Conservation (phyloP, 1,140 invertebrate species). For the Penaeus indicus region DNA sequence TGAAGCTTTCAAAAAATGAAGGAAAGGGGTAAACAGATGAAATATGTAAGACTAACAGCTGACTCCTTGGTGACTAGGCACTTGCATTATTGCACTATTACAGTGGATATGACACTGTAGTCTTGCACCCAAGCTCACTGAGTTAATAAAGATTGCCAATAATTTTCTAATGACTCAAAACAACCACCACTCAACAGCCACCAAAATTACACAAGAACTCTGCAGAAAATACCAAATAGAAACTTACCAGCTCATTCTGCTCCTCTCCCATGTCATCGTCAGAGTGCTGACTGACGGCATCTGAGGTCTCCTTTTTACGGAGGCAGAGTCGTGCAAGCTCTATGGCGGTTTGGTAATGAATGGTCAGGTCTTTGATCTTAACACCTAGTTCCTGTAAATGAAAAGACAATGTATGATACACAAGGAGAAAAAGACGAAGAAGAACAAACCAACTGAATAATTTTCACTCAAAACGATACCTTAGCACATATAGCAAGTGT, state of each 20-base stretch:
- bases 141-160: too few relatives aligned
- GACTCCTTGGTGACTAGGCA: too few relatives aligned
- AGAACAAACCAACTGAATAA: neutral
- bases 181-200: too few relatives aligned
- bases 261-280: constrained; percentile 51
- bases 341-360: constrained; percentile 50
- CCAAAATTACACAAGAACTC: too few relatives aligned
- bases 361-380: constrained; percentile 30
- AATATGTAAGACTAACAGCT: too few relatives aligned
- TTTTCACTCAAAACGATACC: neutral
- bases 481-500: neutral
- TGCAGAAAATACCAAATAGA: neutral
- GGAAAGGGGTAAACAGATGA: too few relatives aligned
- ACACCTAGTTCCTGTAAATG: constrained; percentile 42
- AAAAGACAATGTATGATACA: neutral
- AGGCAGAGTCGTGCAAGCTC: constrained; percentile 50
- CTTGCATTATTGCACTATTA: too few relatives aligned
- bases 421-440: neutral
- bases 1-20: too few relatives aligned
- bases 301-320: neutral
- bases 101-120: too few relatives aligned
- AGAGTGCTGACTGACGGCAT: constrained; percentile 40
- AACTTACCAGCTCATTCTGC: constrained; percentile 45
- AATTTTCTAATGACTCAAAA: too few relatives aligned
- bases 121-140: too few relatives aligned